Percentiles rank a stretch among this genome's conserved stretches.
Evolutionary conservation across 1,140 invertebrate genomes (phyloP).

Genomic region (Nasonia giraulti): DNA sequence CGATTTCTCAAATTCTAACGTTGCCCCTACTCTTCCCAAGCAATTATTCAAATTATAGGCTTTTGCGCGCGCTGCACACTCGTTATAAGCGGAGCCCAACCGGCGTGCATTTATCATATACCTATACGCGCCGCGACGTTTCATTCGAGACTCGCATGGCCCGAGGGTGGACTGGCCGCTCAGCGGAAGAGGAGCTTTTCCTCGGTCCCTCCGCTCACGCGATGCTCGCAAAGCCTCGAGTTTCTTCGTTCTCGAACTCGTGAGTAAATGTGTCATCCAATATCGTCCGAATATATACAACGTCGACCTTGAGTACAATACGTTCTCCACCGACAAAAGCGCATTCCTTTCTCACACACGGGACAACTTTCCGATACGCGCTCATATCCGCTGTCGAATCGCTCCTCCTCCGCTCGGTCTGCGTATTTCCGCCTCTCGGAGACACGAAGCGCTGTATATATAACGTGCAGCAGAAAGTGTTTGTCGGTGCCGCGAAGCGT

Average conservation of each 20-base stretch:
- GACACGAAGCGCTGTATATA: not conserved
- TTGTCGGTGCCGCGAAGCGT: conserved; percentile 11
- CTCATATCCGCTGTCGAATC: not conserved
- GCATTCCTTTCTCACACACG: not conserved
- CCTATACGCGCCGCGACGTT: not conserved
- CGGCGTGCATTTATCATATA: conserved; percentile 22
- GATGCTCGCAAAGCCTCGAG: no score
- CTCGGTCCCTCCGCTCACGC: no score
- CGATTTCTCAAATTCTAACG: conserved; percentile 26
- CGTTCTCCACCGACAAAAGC: no score
- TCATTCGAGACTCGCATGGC: not conserved
- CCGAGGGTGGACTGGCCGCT: not conserved
- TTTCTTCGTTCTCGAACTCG: not conserved
- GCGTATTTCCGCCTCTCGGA: not conserved
- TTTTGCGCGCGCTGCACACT: conserved; percentile 6
- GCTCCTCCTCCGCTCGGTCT: not conserved
- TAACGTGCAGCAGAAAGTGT: conserved; percentile 6
- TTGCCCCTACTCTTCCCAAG: conserved; percentile 3
- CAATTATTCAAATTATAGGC: conserved; percentile 50
- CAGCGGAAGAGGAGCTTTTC: not conserved
- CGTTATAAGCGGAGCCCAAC: not conserved
- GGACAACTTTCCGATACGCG: not conserved
- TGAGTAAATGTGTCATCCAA: no score
- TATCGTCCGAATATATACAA: no score
- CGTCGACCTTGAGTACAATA: not conserved